These are phyloP conservation scores for Ennomos erosarius DNA, from an alignment of 2,888 invertebrate species.

Conservation along the genomic window DNA sequence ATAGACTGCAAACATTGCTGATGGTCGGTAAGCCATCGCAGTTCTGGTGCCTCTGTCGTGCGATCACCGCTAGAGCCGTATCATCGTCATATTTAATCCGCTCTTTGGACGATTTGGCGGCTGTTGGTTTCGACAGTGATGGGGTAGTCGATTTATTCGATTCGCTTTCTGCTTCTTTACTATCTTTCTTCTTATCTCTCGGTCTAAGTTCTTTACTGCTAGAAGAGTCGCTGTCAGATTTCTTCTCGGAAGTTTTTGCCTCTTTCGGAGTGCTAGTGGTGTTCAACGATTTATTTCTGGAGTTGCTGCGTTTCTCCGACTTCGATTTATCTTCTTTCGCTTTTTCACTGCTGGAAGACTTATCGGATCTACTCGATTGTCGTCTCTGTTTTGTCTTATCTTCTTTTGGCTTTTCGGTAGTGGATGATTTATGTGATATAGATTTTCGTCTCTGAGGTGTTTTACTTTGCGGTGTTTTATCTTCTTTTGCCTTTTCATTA, in stretches of 20 bases:
- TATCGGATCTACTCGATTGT: conserved; percentile 44
- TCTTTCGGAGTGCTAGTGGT: conserved; percentile 38
- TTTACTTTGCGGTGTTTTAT: conserved; percentile 42
- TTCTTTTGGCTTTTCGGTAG: conserved; percentile 33
- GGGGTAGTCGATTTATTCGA: conserved; percentile 33
- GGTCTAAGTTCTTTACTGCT: conserved; percentile 44
- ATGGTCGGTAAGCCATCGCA: conserved; percentile 64
- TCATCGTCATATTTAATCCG: conserved; percentile 63
- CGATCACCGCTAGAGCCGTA: conserved; percentile 60
- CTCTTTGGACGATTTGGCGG: conserved; percentile 53
- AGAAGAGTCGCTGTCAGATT: conserved; percentile 35
- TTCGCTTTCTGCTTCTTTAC: conserved; percentile 35
- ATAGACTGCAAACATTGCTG: conserved; percentile 67
- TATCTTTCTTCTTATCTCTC: conserved; percentile 43
- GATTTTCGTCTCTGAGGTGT: conserved; percentile 40
- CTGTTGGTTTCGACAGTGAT: conserved; percentile 25
- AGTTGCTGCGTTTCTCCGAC: conserved; percentile 53
- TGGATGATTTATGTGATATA: conserved; percentile 40
- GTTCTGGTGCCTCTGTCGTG: conserved; percentile 48
- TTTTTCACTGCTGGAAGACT: conserved; percentile 25
- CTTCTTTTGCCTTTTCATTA: conserved; percentile 37
- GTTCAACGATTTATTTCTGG: conserved; percentile 57
- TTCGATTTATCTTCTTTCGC: conserved; percentile 47
- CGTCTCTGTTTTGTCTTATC: conserved; percentile 36
- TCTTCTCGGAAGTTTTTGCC: conserved; percentile 43